These are phyloP conservation scores for Sciurus carolinensis DNA, from an alignment of 2,797 vertebrate species.

Conservation along the genomic window DNA sequence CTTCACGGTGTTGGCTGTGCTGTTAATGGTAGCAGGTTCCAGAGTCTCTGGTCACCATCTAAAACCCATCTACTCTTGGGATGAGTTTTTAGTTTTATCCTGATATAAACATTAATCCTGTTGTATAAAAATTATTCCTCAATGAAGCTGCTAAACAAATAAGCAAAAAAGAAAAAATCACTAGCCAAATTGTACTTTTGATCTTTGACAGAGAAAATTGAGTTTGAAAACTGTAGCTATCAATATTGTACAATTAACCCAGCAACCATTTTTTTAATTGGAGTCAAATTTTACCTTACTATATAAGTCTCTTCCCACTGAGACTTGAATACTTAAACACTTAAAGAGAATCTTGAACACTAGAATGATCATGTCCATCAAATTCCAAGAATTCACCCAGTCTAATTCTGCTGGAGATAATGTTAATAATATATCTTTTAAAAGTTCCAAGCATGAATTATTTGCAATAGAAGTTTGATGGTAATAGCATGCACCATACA, in stretches of 20 bases:
- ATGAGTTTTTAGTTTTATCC: neutral
- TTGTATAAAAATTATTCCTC: neutral
- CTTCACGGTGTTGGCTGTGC: neutral
- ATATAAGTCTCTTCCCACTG: neutral
- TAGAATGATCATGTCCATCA: constrained; percentile 62
- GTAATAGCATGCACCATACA: constrained; percentile 79
- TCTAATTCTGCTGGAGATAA: constrained; percentile 67
- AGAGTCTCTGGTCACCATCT: neutral
- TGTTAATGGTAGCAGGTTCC: neutral
- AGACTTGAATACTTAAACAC: constrained; percentile 59
- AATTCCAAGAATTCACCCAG: constrained; percentile 70
- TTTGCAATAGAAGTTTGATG: constrained; percentile 82
- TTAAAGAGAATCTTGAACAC: constrained; percentile 59
- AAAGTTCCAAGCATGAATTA: constrained; percentile 84
- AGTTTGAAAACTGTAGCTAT: neutral
- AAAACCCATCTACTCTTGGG: neutral
- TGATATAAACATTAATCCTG: neutral
- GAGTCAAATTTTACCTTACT: neutral
- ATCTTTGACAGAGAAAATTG: neutral
- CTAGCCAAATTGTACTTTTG: neutral
- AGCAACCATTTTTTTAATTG: neutral
- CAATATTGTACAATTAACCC: neutral
- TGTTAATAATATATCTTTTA: constrained; percentile 82
- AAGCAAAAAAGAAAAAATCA: neutral
- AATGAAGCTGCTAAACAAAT: neutral